Conservation (phyloP, 2,113 vertebrate species). For the Equus przewalskii region DNA sequence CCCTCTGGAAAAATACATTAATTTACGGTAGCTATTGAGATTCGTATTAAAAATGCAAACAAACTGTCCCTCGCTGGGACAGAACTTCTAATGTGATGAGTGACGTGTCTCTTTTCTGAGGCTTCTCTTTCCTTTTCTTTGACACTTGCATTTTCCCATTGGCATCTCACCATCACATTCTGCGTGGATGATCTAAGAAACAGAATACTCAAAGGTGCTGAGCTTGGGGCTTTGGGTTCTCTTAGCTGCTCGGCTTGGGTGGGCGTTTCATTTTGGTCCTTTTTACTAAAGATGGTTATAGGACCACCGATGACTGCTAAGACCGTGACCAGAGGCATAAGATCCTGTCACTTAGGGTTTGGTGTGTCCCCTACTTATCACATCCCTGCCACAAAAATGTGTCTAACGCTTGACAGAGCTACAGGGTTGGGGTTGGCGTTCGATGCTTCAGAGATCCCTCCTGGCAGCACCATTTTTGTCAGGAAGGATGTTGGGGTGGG, state of each 20-base stretch:
- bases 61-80: neutral
- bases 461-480: rapidly evolving
- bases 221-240: no score
- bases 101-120: neutral
- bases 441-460: neutral
- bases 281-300: no score
- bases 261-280: neutral
- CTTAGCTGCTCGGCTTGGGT: rapidly evolving
- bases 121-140: neutral
- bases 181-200: neutral
- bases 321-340: no score
- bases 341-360: neutral
- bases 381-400: rapidly evolving
- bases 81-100: neutral
- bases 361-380: rapidly evolving
- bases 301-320: neutral
- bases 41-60: neutral
- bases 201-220: no score
- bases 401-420: rapidly evolving
- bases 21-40: neutral
- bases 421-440: neutral
- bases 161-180: neutral
- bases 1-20: neutral
- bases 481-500: rapidly evolving
- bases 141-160: neutral